Evolutionary conservation across 2,797 vertebrate genomes (phyloP).

Genomic region (Morus bassanus): DNA sequence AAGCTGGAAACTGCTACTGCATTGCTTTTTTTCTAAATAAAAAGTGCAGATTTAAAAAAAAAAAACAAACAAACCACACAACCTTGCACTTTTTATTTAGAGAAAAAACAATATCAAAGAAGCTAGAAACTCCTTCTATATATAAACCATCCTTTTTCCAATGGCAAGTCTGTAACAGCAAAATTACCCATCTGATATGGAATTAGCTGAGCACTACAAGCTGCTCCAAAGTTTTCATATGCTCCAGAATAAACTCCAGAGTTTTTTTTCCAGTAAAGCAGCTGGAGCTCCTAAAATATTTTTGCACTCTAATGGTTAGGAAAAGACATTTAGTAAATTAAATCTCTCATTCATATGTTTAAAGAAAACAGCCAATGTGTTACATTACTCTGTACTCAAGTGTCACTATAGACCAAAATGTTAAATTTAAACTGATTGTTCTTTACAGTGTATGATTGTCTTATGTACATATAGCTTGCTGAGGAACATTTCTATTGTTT

Average conservation of each 20-base stretch:
- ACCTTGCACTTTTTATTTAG: not conserved
- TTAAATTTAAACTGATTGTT: not conserved
- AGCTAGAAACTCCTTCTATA: conserved; percentile 2
- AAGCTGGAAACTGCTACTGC: not conserved
- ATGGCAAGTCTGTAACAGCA: conserved; percentile 27
- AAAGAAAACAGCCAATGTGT: not conserved
- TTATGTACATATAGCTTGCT: not conserved
- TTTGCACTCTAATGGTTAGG: conserved; percentile 11
- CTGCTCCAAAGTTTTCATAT: conserved; percentile 40
- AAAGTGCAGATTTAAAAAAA: not conserved
- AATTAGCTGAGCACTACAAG: conserved; percentile 21
- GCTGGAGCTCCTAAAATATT: conserved; percentile 51
- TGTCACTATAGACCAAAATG: not conserved
- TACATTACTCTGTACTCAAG: not conserved
- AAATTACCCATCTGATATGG: conserved; percentile 36
- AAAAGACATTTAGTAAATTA: conserved; percentile 21
- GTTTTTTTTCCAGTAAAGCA: conserved; percentile 59
- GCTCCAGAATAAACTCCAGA: conserved; percentile 52
- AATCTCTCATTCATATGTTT: conserved; percentile 4
- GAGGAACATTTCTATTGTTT: not conserved
- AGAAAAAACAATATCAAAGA: not conserved
- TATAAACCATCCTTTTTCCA: conserved; percentile 37
- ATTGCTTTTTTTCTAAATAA: not conserved
- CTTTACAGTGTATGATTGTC: not conserved
- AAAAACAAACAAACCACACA: no score